Percentiles rank a stretch among this genome's conserved stretches.
These are phyloP conservation scores for Acanthaster planci DNA, from an alignment of 35 echinoderm and acorn worm genomes.

Conservation along the genomic window DNA sequence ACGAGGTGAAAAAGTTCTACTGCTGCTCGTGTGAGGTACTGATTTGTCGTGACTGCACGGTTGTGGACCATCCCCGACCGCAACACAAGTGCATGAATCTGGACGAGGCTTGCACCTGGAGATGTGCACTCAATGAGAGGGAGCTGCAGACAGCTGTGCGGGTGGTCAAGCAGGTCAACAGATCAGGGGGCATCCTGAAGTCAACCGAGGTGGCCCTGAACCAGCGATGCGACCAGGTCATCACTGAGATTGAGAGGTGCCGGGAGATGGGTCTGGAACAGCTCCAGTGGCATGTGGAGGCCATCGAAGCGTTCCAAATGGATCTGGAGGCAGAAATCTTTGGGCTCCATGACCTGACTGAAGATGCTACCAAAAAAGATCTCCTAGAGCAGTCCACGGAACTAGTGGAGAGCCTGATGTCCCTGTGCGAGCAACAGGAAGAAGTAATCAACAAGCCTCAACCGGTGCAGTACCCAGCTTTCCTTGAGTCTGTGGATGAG, in stretches of 20 bases:
- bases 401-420: background rate
- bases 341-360: background rate
- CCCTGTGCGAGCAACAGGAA: background rate
- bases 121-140: background rate
- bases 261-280: background rate
- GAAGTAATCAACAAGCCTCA: background rate
- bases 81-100: conserved; percentile 2
- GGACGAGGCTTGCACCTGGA: conserved; percentile 2
- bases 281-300: background rate
- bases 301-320: background rate
- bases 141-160: background rate
- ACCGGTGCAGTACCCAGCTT: background rate
- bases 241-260: background rate
- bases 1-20: background rate
- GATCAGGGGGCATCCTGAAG: background rate
- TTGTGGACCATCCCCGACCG: conserved; percentile 1
- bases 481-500: background rate
- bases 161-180: background rate
- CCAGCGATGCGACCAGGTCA: conserved; percentile 6
- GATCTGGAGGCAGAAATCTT: background rate
- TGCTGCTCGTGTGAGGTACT: background rate
- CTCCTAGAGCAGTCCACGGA: background rate
- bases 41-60: conserved; percentile 15
- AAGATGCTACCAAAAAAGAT: conserved; percentile 10
- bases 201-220: background rate